Evolutionary conservation across 2,888 invertebrate genomes (phyloP), one percentile per base, ranked within the genome.

Genomic region (Chymomyza fuscimana): DNA sequence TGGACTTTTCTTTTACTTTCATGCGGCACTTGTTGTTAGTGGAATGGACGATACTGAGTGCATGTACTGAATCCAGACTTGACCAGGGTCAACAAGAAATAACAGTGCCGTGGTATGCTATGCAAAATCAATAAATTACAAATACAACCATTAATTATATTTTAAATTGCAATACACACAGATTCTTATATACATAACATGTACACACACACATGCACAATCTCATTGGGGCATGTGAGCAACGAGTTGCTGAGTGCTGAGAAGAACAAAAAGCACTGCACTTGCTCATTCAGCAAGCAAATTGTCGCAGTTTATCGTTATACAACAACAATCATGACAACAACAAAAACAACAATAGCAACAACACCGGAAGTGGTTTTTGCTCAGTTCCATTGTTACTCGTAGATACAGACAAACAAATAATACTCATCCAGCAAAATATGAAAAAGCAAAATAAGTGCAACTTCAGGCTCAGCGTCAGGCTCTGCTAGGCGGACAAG

Each of bases 61-160:
- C 1, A 5, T 29, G 40, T 51, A 50, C 63, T 61, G 67, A 54
- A 36, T 7, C 40, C 10, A 46, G 25, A 66, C 51, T 66, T 52
- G 51, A 50, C 67, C 61, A 67, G 51, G 52, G 52, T 36, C 51
- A 52, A 19, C 29, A 40, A 36, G 58, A 40, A 36, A 5, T 15
- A 36, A 75, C 10, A 15, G 29, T 15, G 4, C 16, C 19, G 3
- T 32, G 4, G 63, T 63, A 70, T 61, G 70, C 70, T 76, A 82
- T 78, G 88, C 77, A 89, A 88, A 86, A 89, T 86, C 88, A 86
- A 89, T 86, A 89, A 86, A 86, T 86, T 89, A 86, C 86, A 76
- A 73, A 75, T 78, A 78, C 84, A 77, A 74, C 87, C 86, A 86
- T 86, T 86, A 86, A 86, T 86, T 89, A 86, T 89, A 86, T 86